Conservation (phyloP, 2,797 vertebrate genomes). For the Sebastes paucispinis region DNA sequence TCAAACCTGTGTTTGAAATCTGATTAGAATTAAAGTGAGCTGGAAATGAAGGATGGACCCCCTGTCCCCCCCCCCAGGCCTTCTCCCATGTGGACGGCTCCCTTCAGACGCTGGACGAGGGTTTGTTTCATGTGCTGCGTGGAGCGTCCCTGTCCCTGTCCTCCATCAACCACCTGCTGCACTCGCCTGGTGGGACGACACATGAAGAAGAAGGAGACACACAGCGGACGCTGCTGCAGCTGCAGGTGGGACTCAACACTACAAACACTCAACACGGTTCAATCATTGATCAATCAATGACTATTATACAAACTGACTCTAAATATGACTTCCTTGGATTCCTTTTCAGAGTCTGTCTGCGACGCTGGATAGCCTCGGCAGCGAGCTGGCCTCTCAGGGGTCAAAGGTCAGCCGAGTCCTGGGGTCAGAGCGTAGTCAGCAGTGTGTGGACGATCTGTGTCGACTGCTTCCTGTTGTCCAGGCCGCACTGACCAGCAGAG, state of each 20-base stretch:
- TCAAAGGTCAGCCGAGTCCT: conserved; percentile 76
- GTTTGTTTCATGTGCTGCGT: conserved; percentile 84
- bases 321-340: background rate
- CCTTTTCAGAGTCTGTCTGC: conserved; percentile 81
- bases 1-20: background rate
- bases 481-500: conserved; percentile 69
- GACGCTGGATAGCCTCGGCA: conserved; percentile 79
- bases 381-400: conserved; percentile 79
- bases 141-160: conserved; percentile 81
- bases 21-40: background rate
- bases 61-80: accelerated
- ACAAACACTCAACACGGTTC: too few relatives aligned
- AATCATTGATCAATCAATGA: background rate
- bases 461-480: conserved; percentile 75
- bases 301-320: background rate
- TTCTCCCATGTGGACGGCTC: background rate
- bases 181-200: conserved; percentile 52
- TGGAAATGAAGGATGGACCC: background rate
- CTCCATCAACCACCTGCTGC: conserved; percentile 79
- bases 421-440: conserved; percentile 51
- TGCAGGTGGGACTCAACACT: conserved; percentile 78
- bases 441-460: conserved; percentile 81
- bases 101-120: conserved; percentile 76
- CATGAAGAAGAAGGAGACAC: conserved; percentile 79
- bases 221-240: conserved; percentile 70